phyloP scores from a whole-genome alignment of 2,113 vertebrate genomes.

The Ramphastos sulfuratus region DNA sequence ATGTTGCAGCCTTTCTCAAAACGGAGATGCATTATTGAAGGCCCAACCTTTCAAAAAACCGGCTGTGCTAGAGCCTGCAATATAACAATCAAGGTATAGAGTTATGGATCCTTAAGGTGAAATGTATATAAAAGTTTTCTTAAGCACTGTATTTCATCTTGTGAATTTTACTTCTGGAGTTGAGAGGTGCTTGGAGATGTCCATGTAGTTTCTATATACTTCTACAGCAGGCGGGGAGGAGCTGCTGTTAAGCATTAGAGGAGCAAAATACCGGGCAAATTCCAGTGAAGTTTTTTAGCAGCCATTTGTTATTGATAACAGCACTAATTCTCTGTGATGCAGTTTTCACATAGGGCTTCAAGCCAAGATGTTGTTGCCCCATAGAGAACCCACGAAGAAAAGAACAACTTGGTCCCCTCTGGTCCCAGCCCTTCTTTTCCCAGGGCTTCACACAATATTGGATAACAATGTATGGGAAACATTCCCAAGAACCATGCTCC shows the following conservation, averaged over 20 bases:
- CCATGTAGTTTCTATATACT: not conserved
- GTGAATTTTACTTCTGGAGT: not conserved
- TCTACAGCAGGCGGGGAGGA: not conserved
- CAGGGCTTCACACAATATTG: not conserved
- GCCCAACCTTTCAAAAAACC: not conserved
- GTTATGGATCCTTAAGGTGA: not conserved
- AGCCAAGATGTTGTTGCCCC: not conserved
- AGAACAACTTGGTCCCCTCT: not conserved
- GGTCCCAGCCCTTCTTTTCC: not conserved
- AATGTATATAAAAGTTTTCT: rapidly evolving
- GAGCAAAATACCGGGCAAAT: not conserved
- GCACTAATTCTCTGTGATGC: not conserved
- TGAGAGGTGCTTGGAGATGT: not conserved
- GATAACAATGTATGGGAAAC: not conserved
- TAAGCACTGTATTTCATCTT: not conserved
- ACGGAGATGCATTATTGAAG: constrained; percentile 69
- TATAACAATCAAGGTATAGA: constrained; percentile 69
- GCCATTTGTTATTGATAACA: not conserved
- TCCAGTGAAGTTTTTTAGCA: not conserved
- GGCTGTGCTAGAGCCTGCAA: constrained; percentile 80
- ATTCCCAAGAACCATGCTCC: rapidly evolving
- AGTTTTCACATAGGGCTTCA: not conserved
- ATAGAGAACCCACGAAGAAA: not conserved
- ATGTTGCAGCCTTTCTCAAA: constrained; percentile 64
- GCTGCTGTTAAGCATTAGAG: not conserved